Conservation (phyloP, 2,797 vertebrate genomes). For the Oophaga sylvatica region DNA sequence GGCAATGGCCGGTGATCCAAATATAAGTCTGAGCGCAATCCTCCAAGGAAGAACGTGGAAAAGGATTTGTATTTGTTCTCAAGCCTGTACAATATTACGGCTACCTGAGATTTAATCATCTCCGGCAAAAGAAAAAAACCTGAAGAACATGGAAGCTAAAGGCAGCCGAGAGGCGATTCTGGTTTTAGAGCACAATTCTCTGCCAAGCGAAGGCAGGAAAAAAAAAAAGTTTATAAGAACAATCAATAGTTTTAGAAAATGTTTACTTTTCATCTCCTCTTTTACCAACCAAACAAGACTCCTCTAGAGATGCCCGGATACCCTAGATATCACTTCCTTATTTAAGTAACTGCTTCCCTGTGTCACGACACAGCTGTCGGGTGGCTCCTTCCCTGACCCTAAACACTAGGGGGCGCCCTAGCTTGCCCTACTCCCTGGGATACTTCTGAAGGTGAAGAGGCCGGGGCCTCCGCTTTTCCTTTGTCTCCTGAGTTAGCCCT, state of each 20-base stretch:
- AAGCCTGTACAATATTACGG: constrained; percentile 42
- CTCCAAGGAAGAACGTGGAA: constrained; percentile 44
- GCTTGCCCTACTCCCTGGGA: too few species aligned
- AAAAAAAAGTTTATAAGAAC: constrained; percentile 8
- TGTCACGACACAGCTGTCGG: too few species aligned
- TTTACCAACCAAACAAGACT: not conserved
- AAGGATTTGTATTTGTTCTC: constrained; percentile 17
- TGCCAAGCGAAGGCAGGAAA: not conserved
- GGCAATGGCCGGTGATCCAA: constrained; percentile 29
- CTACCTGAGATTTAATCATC: constrained; percentile 54
- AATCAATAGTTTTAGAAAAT: not conserved
- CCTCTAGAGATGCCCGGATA: not conserved
- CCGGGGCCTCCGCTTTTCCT: too few species aligned
- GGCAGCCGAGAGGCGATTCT: constrained; percentile 13
- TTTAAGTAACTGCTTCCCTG: not conserved
- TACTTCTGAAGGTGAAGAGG: too few species aligned
- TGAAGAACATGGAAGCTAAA: constrained; percentile 3
- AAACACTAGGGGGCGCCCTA: too few species aligned
- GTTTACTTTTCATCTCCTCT: not conserved
- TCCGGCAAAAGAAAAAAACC: constrained; percentile 46
- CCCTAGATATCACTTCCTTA: not conserved
- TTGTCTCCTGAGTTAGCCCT: too few species aligned
- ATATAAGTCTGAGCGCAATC: constrained; percentile 64
- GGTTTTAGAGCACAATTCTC: constrained; percentile 23
- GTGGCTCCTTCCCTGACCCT: too few species aligned